A percentile compares a stretch with the other conserved stretches of the same genome.
Conservation (phyloP, 2,797 vertebrate genomes). For the Paramormyrops hopkinsi region DNA sequence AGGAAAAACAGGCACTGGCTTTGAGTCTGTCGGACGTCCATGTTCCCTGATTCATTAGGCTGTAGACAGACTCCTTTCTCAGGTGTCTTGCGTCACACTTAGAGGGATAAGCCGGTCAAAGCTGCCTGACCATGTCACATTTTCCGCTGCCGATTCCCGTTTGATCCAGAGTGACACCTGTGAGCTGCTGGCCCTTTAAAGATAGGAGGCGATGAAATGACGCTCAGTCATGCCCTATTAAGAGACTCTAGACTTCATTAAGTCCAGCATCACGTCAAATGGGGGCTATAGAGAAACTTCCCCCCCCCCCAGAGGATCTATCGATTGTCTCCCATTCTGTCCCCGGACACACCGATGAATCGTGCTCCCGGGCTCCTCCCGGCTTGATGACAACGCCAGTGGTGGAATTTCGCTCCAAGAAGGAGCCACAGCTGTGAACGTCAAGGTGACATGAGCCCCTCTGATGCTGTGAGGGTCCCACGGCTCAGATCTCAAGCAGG, state of each 20-base stretch:
- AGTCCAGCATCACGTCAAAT: slow-evolving; percentile 14
- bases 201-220: not conserved
- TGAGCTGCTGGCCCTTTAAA: slow-evolving; percentile 9
- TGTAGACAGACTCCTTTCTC: not conserved
- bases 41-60: not conserved
- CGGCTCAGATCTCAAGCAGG: not conserved
- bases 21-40: not conserved
- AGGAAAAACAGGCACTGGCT: not conserved
- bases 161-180: slow-evolving; percentile 14
- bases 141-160: not conserved
- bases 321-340: slow-evolving; percentile 18
- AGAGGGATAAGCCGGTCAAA: not conserved
- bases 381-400: not conserved
- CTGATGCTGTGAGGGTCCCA: not conserved
- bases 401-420: not conserved
- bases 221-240: slow-evolving; percentile 14
- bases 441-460: not conserved
- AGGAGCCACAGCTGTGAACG: not conserved
- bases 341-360: not conserved
- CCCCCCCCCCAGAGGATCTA: not conserved
- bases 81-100: not conserved
- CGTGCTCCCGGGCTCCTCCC: not conserved
- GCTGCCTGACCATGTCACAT: not conserved
- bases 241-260: slow-evolving; percentile 28
- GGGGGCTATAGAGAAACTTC: slow-evolving; percentile 5